Base-by-base conservation (phyloP, 1,140 invertebrate species). In the Leptinotarsa texana region DNA sequence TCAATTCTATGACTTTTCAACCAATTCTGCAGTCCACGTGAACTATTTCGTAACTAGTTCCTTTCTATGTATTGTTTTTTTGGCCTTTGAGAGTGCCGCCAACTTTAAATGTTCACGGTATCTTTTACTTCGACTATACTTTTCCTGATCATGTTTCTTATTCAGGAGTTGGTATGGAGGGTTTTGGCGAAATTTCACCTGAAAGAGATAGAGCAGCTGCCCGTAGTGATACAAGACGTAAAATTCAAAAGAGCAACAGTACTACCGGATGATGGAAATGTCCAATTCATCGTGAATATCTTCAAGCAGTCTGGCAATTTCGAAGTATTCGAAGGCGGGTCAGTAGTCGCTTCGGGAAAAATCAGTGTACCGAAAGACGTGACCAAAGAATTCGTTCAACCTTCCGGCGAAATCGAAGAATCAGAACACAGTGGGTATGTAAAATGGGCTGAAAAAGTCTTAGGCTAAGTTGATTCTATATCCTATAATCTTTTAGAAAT, bases 201-300 rank as follows among this genome's bases (percentile, higher is more conserved):
- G 13, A 87, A 88, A 24, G 91, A 93, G 70, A 92, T 88, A 75
- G 91, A 95, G 79, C 91, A 96, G 78, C 88, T 94, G 1, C 91
- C 95, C 0, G 91, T 99, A 0, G 87, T 94, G 4, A 89, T 99
- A 80, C 94, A 98, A 85, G 90, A 98, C 83, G 89, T 98, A 1
- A 90, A 92, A 72, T 95, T 99, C 82, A 92, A 92, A 74, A 89
- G 95, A 73, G 96, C 97, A 13, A 98, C 97, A 0, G 96, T 99
- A 78, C 88, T 99, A 81, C 92, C 93, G 2, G 92, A 93, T 78
- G 92, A 93, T 67, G 92, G 90, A n/a, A 87, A 89, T 1, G 91
- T 97, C 3, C 94, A 93, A 78, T 96, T 99, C 81, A 86, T 95
- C 11, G 89, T 98, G 3, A 96, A 93, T 79, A 92, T 98, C 63